These are phyloP conservation scores for Macroglossus sobrinus DNA, from an alignment of 2,113 vertebrate species.

Conservation along the genomic window DNA sequence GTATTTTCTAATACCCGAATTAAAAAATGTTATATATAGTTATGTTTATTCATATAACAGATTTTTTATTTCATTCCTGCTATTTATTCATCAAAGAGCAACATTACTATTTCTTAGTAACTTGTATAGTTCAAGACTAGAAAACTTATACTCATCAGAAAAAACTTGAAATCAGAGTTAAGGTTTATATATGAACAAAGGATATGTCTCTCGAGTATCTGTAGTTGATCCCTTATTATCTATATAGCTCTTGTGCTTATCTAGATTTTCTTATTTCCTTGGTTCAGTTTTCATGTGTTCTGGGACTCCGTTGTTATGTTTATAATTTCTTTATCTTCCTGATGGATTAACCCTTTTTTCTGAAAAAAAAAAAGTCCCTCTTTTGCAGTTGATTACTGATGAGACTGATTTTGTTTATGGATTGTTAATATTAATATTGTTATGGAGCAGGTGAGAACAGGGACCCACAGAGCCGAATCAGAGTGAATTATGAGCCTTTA, in stretches of 20 bases:
- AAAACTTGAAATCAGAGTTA: slow-evolving; percentile 4
- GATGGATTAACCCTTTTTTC: neutral
- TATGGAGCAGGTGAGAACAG: no score
- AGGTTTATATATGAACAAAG: neutral
- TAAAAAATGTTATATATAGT: neutral
- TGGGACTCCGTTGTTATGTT: neutral
- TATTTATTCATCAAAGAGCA: neutral
- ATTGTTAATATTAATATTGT: neutral
- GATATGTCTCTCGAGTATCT: neutral
- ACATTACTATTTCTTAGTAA: neutral
- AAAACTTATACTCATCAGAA: neutral
- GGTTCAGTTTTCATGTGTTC: neutral
- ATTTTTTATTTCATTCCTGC: neutral
- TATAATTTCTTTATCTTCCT: neutral
- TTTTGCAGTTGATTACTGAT: neutral
- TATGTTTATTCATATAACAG: neutral
- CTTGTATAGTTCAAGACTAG: neutral
- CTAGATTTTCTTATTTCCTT: neutral
- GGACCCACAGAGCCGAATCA: no score
- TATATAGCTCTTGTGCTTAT: neutral
- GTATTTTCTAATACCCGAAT: neutral
- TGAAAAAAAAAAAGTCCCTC: neutral
- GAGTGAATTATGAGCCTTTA: no score
- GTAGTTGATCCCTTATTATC: neutral
- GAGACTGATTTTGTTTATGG: neutral